Evolutionary conservation across 1,140 invertebrate species (phyloP).

Genomic region (Hylyphantes graminicola): DNA sequence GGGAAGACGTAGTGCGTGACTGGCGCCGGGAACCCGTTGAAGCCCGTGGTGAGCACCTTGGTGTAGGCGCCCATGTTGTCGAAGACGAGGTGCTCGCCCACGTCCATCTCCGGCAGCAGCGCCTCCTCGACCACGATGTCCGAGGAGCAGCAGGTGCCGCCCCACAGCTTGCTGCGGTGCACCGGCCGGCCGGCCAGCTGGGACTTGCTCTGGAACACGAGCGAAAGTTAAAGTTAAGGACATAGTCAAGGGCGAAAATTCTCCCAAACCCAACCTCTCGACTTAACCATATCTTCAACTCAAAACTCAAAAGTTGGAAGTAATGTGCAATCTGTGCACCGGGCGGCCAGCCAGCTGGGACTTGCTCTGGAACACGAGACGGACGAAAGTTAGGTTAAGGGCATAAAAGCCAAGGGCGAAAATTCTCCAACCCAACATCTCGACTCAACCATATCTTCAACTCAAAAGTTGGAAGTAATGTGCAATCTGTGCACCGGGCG

Average conservation of each 20-base stretch:
- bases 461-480: too few species aligned
- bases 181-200: neutral
- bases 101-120: conserved; percentile 68
- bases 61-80: conserved; percentile 73
- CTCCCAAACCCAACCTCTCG: too few species aligned
- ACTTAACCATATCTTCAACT: too few species aligned
- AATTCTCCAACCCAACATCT: too few species aligned
- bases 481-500: neutral
- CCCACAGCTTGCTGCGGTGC: conserved; percentile 68
- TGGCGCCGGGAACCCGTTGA: conserved; percentile 71
- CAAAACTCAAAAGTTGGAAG: too few species aligned
- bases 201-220: conserved; percentile 28
- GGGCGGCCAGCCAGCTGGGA: conserved; percentile 4
- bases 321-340: too few species aligned
- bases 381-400: too few species aligned
- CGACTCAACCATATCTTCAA: too few species aligned
- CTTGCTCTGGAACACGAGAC: conserved; percentile 28
- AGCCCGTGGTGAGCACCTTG: conserved; percentile 68
- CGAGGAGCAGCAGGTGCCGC: conserved; percentile 71
- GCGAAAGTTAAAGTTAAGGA: too few species aligned
- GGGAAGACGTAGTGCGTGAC: conserved; percentile 67
- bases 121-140: conserved; percentile 68
- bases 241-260: too few species aligned
- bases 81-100: conserved; percentile 70
- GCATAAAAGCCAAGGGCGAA: too few species aligned